Base-by-base conservation (phyloP, 2,888 invertebrate genomes). In the Scaeva pyrastri region DNA sequence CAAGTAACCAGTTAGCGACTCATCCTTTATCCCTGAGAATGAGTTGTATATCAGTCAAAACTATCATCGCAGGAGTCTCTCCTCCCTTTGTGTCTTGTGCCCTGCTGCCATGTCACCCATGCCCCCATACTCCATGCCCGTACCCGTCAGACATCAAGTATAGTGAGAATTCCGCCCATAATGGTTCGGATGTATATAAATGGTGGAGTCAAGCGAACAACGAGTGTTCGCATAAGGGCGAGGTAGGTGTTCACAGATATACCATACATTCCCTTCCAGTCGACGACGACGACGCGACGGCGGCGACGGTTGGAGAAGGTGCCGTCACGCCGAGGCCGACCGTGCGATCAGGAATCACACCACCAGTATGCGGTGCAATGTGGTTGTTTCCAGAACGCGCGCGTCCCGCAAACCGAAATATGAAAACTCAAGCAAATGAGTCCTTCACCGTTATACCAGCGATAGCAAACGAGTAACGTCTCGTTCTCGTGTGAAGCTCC, bases 1-100 rank as follows among this genome's bases (percentile, higher is more conserved):
- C 82, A 82, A 74, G 86, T 78, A 78, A 86, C 86, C 77, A 86
- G 82, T 86, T 86, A 86, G 86, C 86, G 82, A 77, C 71, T 78
- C 82, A 82, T 86, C 82, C 82, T 45, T 77, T 77, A 86, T 81
- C 68, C 77, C 58, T 50, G 62, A 60, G 43, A 81, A 81, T 76
- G 82, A 77, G 77, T 68, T 68, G 68, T 86, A 64, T 77, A 86
- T 86, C 86, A 77, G 82, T 86, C 86, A 86, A 78, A 82, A 82
- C 82, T 78, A 78, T 82, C 86, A 86, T 81, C 86, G 71, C 82
- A 41, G 11, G 26, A 21, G 19, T 56, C 31, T n/a, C 23, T 14
- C 48, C 23, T 14, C 39, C 55, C 23, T 16, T 12, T 19, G n/a
- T 21, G 12, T 0, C 39, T 31, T 31, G 5, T 39, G 39, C 39